Evolutionary conservation across 1,140 invertebrate genomes (phyloP), one percentile per base, ranked within the genome.

Genomic region (Batillaria attramentaria): DNA sequence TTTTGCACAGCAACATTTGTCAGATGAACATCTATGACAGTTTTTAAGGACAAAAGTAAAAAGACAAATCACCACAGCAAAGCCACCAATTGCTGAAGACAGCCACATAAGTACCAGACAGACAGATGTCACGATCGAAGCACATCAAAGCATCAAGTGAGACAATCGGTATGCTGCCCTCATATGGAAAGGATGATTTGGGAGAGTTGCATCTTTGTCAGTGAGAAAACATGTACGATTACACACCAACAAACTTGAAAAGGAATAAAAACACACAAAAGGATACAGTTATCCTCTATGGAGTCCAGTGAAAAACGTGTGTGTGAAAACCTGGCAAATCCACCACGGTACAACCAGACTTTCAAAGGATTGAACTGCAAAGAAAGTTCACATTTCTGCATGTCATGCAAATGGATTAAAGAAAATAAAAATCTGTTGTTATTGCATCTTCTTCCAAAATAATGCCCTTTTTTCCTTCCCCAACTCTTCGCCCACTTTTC

Each of bases 1-100:
- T 93, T 93, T 80, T 92, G 92, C 66, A 93, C 88, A 10, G 92
- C 92, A 24, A 92, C 92, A 84, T 93, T 93, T 8, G 92, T 93
- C 62, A 93, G 83, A 86, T 93, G 92, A 46, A 93, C 89, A 87
- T 92, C 91, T 92, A 8, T 18, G 16, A 41, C 3, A 13, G 78
- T 1, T 68, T 83, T 35, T 73, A 84, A 54, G 79, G 65, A 54
- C 16, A 81, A 42, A 78, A 82, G 20, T 74, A 54, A 54, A 54
- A 54, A n/a, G 10, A 66, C 65, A 66, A 31, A 66, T n/a, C n/a
- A n/a, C n/a, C n/a, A n/a, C n/a, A n/a, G n/a, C n/a, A n/a, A n/a
- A n/a, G n/a, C n/a, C n/a, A 66, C 31, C 33, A 33, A 66, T 66
- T 20, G 16, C 33, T 66, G 50, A 54, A 16, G 79, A 57, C 77